A percentile compares a stretch with the other conserved stretches of the same genome.
phyloP scores from a whole-genome alignment of 2,888 invertebrate species.

The Hetaerina titia region DNA sequence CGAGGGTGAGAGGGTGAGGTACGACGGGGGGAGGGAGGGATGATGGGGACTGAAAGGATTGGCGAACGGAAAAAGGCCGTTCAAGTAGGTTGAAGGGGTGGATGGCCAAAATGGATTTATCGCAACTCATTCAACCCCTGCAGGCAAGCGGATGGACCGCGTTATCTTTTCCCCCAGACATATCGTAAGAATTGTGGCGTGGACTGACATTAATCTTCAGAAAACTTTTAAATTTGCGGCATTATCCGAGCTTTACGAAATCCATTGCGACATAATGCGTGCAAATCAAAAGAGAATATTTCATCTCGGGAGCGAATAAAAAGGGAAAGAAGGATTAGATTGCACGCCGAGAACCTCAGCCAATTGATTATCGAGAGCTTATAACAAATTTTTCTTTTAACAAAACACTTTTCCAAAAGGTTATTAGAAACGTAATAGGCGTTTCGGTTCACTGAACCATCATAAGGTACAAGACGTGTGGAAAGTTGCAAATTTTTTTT shows the following conservation, averaged over 20 bases:
- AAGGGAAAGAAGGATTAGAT: neutral
- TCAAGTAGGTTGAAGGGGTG: neutral
- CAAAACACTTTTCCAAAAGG: too few species aligned
- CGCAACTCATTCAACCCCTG: neutral
- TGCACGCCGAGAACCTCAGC: neutral
- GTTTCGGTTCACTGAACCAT: too few species aligned
- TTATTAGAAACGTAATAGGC: too few species aligned
- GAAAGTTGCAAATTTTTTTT: too few species aligned
- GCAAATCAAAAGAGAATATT: neutral
- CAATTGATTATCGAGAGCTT: neutral
- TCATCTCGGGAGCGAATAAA: neutral
- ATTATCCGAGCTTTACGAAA: neutral
- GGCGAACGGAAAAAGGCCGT: neutral
- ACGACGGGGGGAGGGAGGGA: neutral
- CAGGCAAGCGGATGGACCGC: neutral
- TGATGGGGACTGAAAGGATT: neutral
- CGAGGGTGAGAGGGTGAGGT: neutral
- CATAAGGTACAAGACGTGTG: too few species aligned
- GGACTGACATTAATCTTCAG: neutral
- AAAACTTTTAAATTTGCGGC: neutral
- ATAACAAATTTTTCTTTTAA: too few species aligned
- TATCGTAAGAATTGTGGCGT: neutral
- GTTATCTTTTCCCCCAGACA: neutral
- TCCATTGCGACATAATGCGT: neutral
- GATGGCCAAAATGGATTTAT: neutral